Evolutionary conservation across 2,113 vertebrate genomes (phyloP), one percentile per base, ranked within the genome.

Genomic region (Gasterosteus nipponicus): DNA sequence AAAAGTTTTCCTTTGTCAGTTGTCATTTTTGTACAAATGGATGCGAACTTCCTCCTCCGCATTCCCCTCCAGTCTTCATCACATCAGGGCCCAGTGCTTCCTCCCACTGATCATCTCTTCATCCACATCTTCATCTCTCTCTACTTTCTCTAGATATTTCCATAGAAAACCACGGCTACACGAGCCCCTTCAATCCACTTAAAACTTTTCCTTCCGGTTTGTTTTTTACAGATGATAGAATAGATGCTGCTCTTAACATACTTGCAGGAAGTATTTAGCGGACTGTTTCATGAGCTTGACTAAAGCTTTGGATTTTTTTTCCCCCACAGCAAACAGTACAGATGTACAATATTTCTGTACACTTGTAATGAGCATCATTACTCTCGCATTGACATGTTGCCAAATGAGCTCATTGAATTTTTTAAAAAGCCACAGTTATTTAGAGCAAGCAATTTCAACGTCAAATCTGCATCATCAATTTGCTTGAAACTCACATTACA

Each of bases 291-390:
- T 78, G 71, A 54, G 31, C 56, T 57, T 39, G 39, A 67, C 29
- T 63, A 54, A 72, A 73, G 65, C 83, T 78, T 83, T 33, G 3
- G 33, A 33, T 33, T 71, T 75, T 11, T 9, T 9, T 9, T 1
- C 41, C 41, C 42, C 46, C 5, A 35, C n/a, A n/a, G 47, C 76
- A 83, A 84, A 85, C 72, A 79, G 38, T 81, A 46, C 70, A 86
- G 64, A 78, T 83, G 71, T 86, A 81, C 75, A 84, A 83, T 88
- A 85, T 89, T 86, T 91, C 78, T 81, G 80, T 87, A 87, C 69
- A 78, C 61, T 87, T 79, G 79, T 89, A 93, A 93, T 93, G 86
- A 92, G 91, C 83, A 80, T 87, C 90, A 90, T 93, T 89, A 91
- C 85, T 82, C 78, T 85, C 74, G 79, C 85, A 91, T 65, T 88